Percentiles rank a stretch among this genome's conserved stretches.
Evolutionary conservation across 2,888 invertebrate species (phyloP).

Genomic region (Lottia gigantea): DNA sequence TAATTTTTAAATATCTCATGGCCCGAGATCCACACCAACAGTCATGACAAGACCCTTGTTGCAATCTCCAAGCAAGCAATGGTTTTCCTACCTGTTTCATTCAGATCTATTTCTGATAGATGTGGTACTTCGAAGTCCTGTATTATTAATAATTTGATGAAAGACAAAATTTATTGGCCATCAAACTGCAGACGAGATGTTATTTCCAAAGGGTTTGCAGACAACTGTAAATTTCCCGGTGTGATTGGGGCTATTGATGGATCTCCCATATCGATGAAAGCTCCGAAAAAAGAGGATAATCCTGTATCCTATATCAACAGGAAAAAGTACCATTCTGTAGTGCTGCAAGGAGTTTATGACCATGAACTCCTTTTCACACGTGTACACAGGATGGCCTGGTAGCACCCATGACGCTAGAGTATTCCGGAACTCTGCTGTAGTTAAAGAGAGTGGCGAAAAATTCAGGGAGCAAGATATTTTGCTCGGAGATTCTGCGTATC

Average conservation of each 20-base stretch:
- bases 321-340: constrained; percentile 24
- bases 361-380: constrained; percentile 17
- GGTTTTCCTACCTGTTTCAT: not conserved
- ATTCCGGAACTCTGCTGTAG: no score
- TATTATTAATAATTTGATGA: not conserved
- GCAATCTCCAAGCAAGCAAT: not conserved
- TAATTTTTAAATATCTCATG: no score
- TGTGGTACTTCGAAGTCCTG: not conserved
- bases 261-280: constrained; percentile 25
- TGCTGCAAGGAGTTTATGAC: constrained; percentile 22
- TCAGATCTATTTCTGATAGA: not conserved
- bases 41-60: not conserved
- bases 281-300: constrained; percentile 17
- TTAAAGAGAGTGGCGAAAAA: constrained; percentile 21
- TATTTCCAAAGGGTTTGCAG: constrained; percentile 18
- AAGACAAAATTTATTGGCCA: constrained; percentile 16
- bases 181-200: constrained; percentile 3
- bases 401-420: no score
- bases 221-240: constrained; percentile 22
- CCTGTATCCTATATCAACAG: constrained; percentile 24
- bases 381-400: constrained; percentile 19
- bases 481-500: constrained; percentile 27
- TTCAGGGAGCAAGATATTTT: not conserved
- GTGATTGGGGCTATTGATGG: constrained; percentile 29
- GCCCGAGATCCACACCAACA: not conserved